Conservation (phyloP, 1,140 invertebrate genomes). For the Dendroctonus valens region DNA sequence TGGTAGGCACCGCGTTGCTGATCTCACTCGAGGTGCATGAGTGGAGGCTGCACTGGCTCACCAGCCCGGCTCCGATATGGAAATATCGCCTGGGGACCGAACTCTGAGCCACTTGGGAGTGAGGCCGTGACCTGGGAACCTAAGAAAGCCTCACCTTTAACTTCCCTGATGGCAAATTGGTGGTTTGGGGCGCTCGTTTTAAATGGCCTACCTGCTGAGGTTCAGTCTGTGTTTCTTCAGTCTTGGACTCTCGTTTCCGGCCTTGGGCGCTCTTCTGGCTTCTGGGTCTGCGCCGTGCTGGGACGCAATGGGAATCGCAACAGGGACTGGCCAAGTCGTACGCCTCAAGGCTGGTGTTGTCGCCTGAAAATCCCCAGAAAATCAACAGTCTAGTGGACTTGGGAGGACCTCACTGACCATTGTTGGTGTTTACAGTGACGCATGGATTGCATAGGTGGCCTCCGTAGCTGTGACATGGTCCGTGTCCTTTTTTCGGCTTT, state of each 20-base stretch:
- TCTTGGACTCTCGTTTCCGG: slow-evolving; percentile 58
- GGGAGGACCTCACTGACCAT: slow-evolving; percentile 15
- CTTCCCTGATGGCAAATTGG: not conserved
- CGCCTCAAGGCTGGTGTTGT: slow-evolving; percentile 74
- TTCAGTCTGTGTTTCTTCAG: slow-evolving; percentile 53
- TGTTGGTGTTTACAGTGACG: slow-evolving; percentile 46
- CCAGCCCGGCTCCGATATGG: slow-evolving; percentile 61
- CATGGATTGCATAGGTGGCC: slow-evolving; percentile 74
- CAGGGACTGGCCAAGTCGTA: slow-evolving; percentile 81
- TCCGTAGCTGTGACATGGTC: slow-evolving; percentile 42
- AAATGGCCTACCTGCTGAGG: slow-evolving; percentile 43
- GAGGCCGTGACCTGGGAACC: slow-evolving; percentile 48
- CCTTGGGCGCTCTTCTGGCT: slow-evolving; percentile 61
- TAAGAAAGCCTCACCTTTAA: not conserved
- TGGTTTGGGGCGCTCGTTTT: too few relatives aligned
- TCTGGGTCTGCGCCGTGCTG: slow-evolving; percentile 62
- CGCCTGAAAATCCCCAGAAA: slow-evolving; percentile 42
- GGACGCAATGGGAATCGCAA: slow-evolving; percentile 80
- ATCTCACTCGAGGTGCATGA: slow-evolving; percentile 75
- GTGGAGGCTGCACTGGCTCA: slow-evolving; percentile 76
- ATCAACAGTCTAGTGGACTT: not conserved
- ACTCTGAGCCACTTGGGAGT: slow-evolving; percentile 49
- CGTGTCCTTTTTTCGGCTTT: slow-evolving; percentile 43
- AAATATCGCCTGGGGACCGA: slow-evolving; percentile 50
- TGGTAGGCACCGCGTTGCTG: slow-evolving; percentile 55